Evolutionary conservation across 2,113 vertebrate genomes (phyloP).

Genomic region (Saimiri boliviensis): DNA sequence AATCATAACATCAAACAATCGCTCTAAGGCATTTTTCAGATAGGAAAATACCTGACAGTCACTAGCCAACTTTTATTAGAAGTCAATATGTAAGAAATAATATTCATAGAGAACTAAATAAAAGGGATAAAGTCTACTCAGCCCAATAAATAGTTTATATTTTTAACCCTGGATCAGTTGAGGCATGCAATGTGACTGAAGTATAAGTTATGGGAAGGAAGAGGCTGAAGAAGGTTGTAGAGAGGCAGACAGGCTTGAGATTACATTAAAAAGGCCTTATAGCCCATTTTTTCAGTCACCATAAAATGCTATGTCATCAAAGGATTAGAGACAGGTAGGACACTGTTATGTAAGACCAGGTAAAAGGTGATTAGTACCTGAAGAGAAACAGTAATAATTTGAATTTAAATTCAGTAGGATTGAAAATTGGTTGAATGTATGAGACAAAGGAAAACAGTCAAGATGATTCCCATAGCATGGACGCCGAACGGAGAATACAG

Average conservation of each 20-base stretch:
- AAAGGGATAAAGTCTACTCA: not conserved
- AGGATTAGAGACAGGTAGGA: not conserved
- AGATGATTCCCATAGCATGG: no score
- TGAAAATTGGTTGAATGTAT: not conserved
- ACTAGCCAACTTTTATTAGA: slow-evolving; percentile 9
- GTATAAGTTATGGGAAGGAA: not conserved
- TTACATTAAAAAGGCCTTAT: not conserved
- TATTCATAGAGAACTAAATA: not conserved
- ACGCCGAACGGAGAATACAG: not conserved
- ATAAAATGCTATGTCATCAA: not conserved
- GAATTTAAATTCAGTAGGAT: not conserved
- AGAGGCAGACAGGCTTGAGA: not conserved
- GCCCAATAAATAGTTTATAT: not conserved
- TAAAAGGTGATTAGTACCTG: not conserved
- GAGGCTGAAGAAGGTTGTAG: not conserved
- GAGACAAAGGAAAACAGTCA: not conserved
- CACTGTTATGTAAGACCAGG: not conserved
- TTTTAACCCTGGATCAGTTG: not conserved
- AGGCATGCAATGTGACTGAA: not conserved
- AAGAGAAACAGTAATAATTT: not conserved
- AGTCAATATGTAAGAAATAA: not conserved
- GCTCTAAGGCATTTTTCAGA: not conserved
- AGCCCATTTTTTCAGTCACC: not conserved
- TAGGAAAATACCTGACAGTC: not conserved
- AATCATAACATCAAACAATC: not conserved